Evolutionary conservation across 2,888 invertebrate species (phyloP).

Genomic region (Rhagium mordax): DNA sequence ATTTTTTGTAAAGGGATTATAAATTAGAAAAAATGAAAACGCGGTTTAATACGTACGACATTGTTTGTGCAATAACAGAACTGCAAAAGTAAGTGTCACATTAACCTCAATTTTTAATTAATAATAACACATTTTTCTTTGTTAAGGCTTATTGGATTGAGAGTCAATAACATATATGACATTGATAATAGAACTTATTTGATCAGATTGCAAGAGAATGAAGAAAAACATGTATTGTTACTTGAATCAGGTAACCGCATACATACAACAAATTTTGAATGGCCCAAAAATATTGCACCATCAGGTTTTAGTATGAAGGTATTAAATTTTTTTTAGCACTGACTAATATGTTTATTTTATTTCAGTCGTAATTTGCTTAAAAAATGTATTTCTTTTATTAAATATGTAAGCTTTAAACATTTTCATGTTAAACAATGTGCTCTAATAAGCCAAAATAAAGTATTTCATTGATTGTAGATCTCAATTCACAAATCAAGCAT

Average conservation of each 20-base stretch:
- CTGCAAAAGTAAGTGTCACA: constrained; percentile 81
- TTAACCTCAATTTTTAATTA: constrained; percentile 14
- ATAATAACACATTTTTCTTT: constrained; percentile 17
- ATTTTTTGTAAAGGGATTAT: constrained; percentile 54
- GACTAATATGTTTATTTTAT: no score
- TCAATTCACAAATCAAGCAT: no score
- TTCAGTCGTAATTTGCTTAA: no score
- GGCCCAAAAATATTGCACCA: constrained; percentile 97
- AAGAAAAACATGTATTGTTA: constrained; percentile 89
- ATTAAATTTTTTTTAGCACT: not conserved
- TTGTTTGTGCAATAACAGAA: constrained; percentile 90
- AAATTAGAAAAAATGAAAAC: constrained; percentile 84
- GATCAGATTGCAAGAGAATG: constrained; percentile 87
- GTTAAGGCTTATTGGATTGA: constrained; percentile 86
- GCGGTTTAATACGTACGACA: constrained; percentile 93
- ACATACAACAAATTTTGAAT: constrained; percentile 96
- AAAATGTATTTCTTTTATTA: no score
- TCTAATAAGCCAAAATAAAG: no score
- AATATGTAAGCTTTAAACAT: no score
- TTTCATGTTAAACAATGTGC: no score
- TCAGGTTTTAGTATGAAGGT: constrained; percentile 99
- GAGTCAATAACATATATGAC: constrained; percentile 98
- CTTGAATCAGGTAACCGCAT: constrained; percentile 96
- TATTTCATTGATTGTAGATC: no score
- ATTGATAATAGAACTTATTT: constrained; percentile 97